These are phyloP conservation scores for Xestobium rufovillosum DNA, from an alignment of 2,888 invertebrate genomes.

Conservation along the genomic window DNA sequence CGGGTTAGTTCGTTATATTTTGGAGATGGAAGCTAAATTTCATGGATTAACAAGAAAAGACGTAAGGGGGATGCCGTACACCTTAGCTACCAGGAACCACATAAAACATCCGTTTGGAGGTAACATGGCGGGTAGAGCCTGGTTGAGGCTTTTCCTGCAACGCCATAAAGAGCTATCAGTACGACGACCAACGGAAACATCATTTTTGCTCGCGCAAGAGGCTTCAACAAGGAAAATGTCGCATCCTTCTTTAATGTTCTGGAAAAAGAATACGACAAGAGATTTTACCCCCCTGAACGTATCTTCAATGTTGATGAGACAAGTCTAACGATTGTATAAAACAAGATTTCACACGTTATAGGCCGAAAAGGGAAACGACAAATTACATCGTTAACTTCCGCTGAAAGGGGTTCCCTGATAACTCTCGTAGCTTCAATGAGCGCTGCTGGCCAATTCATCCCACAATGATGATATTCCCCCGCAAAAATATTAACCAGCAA, in stretches of 20 bases:
- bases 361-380: constrained; percentile 3
- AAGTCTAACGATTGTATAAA: constrained; percentile 2
- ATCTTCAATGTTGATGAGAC: constrained; percentile 3
- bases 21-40: constrained; percentile 9
- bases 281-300: constrained; percentile 2
- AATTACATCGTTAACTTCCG: constrained; percentile 3
- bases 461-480: constrained; percentile 2
- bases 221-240: constrained; percentile 2
- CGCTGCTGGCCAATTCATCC: constrained; percentile 2
- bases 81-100: constrained; percentile 8
- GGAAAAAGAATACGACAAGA: constrained; percentile 2
- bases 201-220: constrained; percentile 2
- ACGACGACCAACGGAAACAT: constrained; percentile 2
- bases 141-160: constrained; percentile 5
- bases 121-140: constrained; percentile 1
- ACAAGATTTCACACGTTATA: neutral
- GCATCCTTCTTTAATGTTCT: constrained; percentile 3
- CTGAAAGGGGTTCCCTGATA: constrained; percentile 2
- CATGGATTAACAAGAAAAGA: constrained; percentile 13
- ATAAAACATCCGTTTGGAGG: constrained; percentile 5
- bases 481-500: too few species aligned
- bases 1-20: constrained; percentile 1
- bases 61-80: constrained; percentile 11
- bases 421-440: constrained; percentile 1
- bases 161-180: constrained; percentile 5